A percentile compares a stretch with the other conserved stretches of the same genome.
phyloP scores from a whole-genome alignment of 2,797 vertebrate species.

The Anomalospiza imberbis region DNA sequence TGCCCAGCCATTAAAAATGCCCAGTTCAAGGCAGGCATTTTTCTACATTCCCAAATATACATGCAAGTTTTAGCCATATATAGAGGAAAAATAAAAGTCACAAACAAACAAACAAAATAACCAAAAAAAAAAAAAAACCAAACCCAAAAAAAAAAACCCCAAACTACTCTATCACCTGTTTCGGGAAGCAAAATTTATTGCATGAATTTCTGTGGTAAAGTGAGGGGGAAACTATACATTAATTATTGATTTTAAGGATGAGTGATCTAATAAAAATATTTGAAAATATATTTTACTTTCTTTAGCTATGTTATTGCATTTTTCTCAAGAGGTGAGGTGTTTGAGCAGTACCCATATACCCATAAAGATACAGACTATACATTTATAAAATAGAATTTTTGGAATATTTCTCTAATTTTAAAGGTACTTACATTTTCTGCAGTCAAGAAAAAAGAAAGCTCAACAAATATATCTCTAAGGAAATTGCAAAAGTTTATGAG shows the following conservation, averaged over 20 bases:
- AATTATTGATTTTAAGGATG: background rate
- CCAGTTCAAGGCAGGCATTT: background rate
- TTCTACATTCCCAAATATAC: background rate
- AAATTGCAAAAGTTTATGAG: background rate
- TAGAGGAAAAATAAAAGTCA: background rate
- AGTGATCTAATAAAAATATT: background rate
- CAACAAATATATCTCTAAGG: background rate
- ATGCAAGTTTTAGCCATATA: background rate
- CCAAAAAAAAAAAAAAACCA: background rate
- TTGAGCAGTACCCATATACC: background rate
- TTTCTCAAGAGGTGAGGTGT: background rate
- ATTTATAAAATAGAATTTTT: background rate
- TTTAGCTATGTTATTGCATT: background rate
- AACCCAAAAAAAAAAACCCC: background rate
- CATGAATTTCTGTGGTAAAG: background rate
- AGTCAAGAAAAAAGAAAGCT: background rate
- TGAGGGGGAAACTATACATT: background rate
- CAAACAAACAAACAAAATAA: background rate
- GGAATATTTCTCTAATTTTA: background rate
- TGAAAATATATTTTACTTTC: background rate
- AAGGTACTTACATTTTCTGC: background rate
- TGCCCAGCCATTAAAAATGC: background rate
- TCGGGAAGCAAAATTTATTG: background rate
- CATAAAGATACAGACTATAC: background rate
- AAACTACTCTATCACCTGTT: background rate